Conservation (phyloP, 1,140 invertebrate genomes). For the Stegodyphus mimosarum region DNA sequence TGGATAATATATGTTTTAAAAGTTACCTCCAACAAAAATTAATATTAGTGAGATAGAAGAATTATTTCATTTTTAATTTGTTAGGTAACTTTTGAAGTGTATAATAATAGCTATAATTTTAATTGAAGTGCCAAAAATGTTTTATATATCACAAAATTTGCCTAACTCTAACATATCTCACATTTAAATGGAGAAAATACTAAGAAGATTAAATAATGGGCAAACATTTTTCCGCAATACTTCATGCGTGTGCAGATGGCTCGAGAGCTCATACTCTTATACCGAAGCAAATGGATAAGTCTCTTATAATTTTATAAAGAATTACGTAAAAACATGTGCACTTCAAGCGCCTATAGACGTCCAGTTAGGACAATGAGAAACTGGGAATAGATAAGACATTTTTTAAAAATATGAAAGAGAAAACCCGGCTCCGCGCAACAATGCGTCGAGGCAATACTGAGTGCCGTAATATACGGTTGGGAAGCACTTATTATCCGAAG, state of each 20-base stretch:
- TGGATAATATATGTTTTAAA: no score
- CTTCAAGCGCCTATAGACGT: neutral
- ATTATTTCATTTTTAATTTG: no score
- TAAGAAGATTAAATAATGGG: slow-evolving; percentile 27
- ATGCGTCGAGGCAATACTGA: slow-evolving; percentile 31
- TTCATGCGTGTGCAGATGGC: neutral
- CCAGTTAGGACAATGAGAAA: neutral
- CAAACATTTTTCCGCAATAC: slow-evolving; percentile 7
- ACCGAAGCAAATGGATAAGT: neutral
- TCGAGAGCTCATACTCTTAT: neutral
- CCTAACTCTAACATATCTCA: slow-evolving; percentile 43
- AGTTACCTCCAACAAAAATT: no score
- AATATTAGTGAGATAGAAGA: no score
- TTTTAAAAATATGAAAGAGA: slow-evolving; percentile 5
- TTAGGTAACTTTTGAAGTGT: no score
- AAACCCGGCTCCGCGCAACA: neutral
- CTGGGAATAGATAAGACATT: neutral
- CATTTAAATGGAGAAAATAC: slow-evolving; percentile 32
- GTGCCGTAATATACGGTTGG: slow-evolving; percentile 37
- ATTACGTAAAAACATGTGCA: neutral
- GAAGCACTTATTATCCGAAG: slow-evolving; percentile 42
- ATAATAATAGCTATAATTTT: slow-evolving; percentile 7
- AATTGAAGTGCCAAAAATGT: neutral
- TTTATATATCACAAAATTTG: slow-evolving; percentile 16
- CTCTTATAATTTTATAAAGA: neutral